Evolutionary conservation across 2,797 vertebrate genomes (phyloP).

Genomic region (Catharus ustulatus): DNA sequence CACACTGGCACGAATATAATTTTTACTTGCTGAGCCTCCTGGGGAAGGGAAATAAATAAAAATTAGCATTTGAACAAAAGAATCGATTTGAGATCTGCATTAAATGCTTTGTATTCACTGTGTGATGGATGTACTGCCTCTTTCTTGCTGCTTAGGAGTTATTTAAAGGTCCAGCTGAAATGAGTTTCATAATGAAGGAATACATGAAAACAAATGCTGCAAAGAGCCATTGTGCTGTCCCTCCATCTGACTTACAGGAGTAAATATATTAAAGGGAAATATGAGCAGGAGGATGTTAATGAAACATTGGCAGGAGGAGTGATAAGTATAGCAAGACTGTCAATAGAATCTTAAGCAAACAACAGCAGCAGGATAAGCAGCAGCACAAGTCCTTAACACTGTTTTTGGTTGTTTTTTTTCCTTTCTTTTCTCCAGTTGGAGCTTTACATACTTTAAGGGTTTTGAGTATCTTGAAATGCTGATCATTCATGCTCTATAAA

Average conservation of each 20-base stretch:
- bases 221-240: neutral
- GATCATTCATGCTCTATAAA: neutral
- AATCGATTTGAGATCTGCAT: slow-evolving; percentile 42
- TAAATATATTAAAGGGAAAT: neutral
- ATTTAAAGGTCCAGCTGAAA: slow-evolving; percentile 33
- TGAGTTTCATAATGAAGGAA: slow-evolving; percentile 36
- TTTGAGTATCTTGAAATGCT: neutral
- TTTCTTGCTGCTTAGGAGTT: slow-evolving; percentile 3
- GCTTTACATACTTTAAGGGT: neutral
- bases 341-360: neutral
- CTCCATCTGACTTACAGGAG: neutral
- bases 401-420: fast-evolving
- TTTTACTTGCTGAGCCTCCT: slow-evolving; percentile 45
- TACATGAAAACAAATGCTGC: slow-evolving; percentile 5
- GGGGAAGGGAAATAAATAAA: slow-evolving; percentile 62
- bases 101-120: slow-evolving; percentile 29
- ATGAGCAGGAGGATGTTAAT: neutral
- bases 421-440: neutral
- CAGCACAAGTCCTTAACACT: neutral
- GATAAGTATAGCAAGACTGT: neutral
- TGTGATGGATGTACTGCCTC: slow-evolving; percentile 41
- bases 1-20: neutral
- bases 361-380: neutral
- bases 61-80: slow-evolving; percentile 43
- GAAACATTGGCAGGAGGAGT: neutral